Evolutionary conservation across 2,888 invertebrate genomes (phyloP), one percentile per base, ranked within the genome.

Genomic region (Trichogramma dendrolimi): DNA sequence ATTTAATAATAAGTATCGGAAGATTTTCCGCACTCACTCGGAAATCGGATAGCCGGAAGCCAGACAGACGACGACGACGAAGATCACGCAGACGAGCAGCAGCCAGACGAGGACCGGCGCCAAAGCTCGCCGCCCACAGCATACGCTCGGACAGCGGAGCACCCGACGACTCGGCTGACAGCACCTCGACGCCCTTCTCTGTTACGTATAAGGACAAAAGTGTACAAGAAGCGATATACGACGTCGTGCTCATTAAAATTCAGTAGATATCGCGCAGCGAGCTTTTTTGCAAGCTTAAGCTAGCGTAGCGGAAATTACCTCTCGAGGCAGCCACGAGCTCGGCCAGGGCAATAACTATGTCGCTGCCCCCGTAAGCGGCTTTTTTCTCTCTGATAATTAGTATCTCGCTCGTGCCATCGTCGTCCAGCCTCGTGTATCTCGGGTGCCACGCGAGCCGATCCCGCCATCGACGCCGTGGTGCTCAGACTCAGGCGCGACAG

Each of bases 361-460:
- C 66, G 55, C 67, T 67, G 4, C 73, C 74, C 10, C 65, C 67
- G 61, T 78, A 79, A 27, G 27, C 27, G 11, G 58, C 51, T 4
- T 61, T 68, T 44, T 67, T 73, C 67, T 73, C 76, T 14, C 71
- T 70, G 11, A 79, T 52, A 40, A n/a, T n/a, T n/a, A 79, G 71
- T 44, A 78, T 65, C 62, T 79, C 77, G 4, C 62, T 63, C 4
- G 68, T 57, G 5, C 58, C 63, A 40, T 68, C 69, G 6, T 70
- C 54, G 27, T 27, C 27, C 27, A 27, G 27, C 71, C 68, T 71
- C 10, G 69, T 71, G 43, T 67, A 68, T 64, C 78, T 72, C 6
- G 71, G 66, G 62, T 78, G 70, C 78, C 78, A 79, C 6, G 69
- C 68, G 10, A 79, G 14, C 7, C 49, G 63, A 4, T 64, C 49